Percentiles rank a stretch among this genome's conserved stretches.
These are phyloP conservation scores for Agapornis roseicollis DNA, from an alignment of 2,113 vertebrate species.

Conservation along the genomic window DNA sequence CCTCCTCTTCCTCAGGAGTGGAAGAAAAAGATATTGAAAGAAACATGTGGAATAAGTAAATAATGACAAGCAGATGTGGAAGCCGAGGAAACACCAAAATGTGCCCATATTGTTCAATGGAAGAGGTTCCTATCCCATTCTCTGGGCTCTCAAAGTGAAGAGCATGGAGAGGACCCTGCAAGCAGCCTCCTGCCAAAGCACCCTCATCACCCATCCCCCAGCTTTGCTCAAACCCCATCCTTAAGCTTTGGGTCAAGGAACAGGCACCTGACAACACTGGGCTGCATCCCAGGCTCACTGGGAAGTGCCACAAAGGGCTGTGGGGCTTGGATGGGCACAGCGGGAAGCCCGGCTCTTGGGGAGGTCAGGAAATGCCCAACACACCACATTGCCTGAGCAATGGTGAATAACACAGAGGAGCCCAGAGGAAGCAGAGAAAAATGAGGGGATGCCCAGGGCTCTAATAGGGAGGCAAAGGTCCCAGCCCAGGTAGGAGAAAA, in stretches of 20 bases:
- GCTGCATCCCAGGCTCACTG: neutral
- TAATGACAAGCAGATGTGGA: neutral
- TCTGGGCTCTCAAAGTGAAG: neutral
- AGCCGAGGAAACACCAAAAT: neutral
- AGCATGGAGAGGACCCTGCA: neutral
- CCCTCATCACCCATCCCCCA: neutral
- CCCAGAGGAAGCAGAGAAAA: slow-evolving; percentile 29
- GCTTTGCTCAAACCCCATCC: accelerated
- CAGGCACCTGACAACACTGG: accelerated
- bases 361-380: accelerated
- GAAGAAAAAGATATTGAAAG: neutral
- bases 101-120: accelerated
- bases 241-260: accelerated
- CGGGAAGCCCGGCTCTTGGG: neutral
- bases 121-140: neutral
- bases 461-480: slow-evolving; percentile 69
- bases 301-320: neutral
- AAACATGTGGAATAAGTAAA: neutral
- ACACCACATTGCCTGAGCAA: neutral
- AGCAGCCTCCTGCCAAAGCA: neutral
- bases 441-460: slow-evolving; percentile 45
- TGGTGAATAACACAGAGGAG: neutral
- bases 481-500: slow-evolving; percentile 69
- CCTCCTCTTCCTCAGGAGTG: neutral
- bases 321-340: accelerated